A percentile compares a stretch with the other conserved stretches of the same genome.
Evolutionary conservation across 1,140 invertebrate species (phyloP).

Genomic region (Drosophila burlai): DNA sequence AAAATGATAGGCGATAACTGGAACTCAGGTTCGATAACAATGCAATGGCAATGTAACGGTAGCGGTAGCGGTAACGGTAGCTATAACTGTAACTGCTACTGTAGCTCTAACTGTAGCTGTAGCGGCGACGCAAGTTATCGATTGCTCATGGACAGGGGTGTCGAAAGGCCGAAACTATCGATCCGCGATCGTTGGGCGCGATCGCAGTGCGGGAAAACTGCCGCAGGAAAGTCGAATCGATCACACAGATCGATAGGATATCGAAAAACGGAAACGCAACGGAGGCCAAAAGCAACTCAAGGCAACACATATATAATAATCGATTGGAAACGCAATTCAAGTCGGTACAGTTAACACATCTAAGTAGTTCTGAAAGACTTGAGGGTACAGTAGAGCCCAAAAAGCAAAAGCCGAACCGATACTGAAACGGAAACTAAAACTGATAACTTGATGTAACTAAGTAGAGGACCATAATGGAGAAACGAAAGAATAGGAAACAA

Average conservation of each 20-base stretch:
- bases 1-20: constrained; percentile 43
- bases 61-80: constrained; percentile 29
- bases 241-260: neutral
- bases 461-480: constrained; percentile 21
- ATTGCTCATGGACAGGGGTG: constrained; percentile 1
- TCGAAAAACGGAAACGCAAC: constrained; percentile 27
- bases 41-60: constrained; percentile 56
- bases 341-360: constrained; percentile 18
- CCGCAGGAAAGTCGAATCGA: neutral
- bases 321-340: constrained; percentile 19
- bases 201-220: constrained; percentile 3
- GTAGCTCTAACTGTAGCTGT: constrained; percentile 38
- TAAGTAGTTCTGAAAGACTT: constrained; percentile 9
- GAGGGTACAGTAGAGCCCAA: constrained; percentile 40
- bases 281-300: constrained; percentile 47
- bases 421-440: constrained; percentile 16
- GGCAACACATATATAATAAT: constrained; percentile 32
- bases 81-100: constrained; percentile 44
- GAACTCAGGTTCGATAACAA: constrained; percentile 47
- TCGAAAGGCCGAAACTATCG: constrained; percentile 8
- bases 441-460: constrained; percentile 10
- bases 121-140: constrained; percentile 27
- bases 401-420: constrained; percentile 43
- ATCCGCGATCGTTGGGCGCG: constrained; percentile 3
- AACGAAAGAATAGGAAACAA: constrained; percentile 2